Evolutionary conservation across 2,888 invertebrate species (phyloP).

Genomic region (Platycheirus albimanus): DNA sequence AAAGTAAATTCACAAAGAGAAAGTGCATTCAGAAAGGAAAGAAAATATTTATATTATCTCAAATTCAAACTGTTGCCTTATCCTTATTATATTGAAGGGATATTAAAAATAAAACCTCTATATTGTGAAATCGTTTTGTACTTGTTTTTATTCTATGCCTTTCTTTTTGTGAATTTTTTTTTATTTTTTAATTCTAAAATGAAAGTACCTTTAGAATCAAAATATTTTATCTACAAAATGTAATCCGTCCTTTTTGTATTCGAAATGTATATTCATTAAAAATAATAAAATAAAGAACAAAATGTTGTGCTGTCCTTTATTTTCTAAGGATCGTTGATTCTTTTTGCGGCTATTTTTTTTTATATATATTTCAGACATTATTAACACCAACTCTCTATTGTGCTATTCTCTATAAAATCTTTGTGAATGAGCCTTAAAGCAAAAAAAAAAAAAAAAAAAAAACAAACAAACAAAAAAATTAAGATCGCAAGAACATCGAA

Average conservation of each 20-base stretch:
- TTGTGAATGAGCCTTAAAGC: too few species aligned
- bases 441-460: too few species aligned
- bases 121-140: too few species aligned
- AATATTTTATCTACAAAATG: conserved; percentile 48
- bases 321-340: neutral
- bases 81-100: neutral
- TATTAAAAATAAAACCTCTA: conserved; percentile 47
- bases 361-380: too few species aligned
- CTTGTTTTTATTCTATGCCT: conserved; percentile 22
- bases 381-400: too few species aligned
- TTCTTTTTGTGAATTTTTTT: conserved; percentile 3
- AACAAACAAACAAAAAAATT: too few species aligned
- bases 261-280: conserved; percentile 41
- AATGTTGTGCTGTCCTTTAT: neutral
- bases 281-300: conserved; percentile 9
- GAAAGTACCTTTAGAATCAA: conserved; percentile 21
- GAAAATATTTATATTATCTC: too few species aligned
- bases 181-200: neutral
- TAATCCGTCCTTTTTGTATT: conserved; percentile 72
- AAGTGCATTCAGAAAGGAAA: conserved; percentile 41
- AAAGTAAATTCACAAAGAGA: neutral
- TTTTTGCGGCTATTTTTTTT: too few species aligned
- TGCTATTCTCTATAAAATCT: too few species aligned
- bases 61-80: conserved; percentile 43
- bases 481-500: too few species aligned